Conservation (phyloP, 2,888 invertebrate species). For the Sphecodes monilicornis region DNA sequence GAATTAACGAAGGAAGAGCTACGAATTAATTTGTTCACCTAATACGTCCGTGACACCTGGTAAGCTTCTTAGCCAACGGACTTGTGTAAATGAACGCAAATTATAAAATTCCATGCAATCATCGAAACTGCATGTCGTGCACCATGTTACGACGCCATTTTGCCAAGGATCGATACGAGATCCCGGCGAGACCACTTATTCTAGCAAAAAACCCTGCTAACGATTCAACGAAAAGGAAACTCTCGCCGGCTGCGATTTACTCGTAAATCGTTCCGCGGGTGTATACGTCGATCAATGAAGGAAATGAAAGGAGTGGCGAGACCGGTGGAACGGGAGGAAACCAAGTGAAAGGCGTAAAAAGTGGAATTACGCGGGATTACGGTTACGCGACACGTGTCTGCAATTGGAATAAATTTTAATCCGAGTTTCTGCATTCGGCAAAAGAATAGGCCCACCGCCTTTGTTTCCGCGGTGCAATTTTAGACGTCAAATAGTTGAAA, state of each 20-base stretch:
- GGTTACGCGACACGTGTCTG: constrained; percentile 40
- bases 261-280: constrained; percentile 42
- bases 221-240: constrained; percentile 48
- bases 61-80: too few species aligned
- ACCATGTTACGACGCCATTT: background rate
- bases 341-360: constrained; percentile 28
- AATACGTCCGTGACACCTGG: background rate
- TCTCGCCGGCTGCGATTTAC: constrained; percentile 41
- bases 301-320: constrained; percentile 36
- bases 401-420: constrained; percentile 50
- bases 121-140: background rate
- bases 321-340: constrained; percentile 4
- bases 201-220: constrained; percentile 42
- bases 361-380: constrained; percentile 36
- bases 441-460: constrained; percentile 17
- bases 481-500: background rate
- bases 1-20: background rate
- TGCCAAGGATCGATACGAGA: constrained; percentile 37
- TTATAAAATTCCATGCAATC: background rate
- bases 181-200: constrained; percentile 36
- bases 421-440: constrained; percentile 14
- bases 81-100: background rate
- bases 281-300: constrained; percentile 52
- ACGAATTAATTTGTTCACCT: background rate
- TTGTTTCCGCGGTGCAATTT: constrained; percentile 21